Evolutionary conservation across 1,140 invertebrate species (phyloP), one percentile per base, ranked within the genome.

Genomic region (Hycleus cichorii): DNA sequence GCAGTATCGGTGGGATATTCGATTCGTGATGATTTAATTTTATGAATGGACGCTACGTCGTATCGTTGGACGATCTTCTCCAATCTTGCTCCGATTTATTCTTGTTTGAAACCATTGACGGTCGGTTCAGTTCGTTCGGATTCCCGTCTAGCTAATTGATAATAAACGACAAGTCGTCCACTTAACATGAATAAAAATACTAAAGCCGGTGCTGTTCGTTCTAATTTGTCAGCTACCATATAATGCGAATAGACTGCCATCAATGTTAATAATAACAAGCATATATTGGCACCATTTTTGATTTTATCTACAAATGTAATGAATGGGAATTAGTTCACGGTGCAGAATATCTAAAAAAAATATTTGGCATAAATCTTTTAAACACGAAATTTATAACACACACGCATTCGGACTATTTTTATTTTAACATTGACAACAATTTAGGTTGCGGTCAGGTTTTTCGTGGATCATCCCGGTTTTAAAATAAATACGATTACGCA

Each of bases 181-280:
- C 84, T 86, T n/a, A 98, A 77, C 86, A 98, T 93, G 66, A 97
- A 91, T 67, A 93, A 90, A 75, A 98, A 97, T 10, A 97, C 93
- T 65, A 97, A 75, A 42, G 93, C 88, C 4, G 94, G 92, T 50
- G 92, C 93, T 56, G 91, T 93, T 65, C 92, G 83, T 73, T 97
- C 93, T 72, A 97, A 87, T 62, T 92, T 91, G 74, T 97, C 93
- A 57, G 91, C 89, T 2, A 96, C 87, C 81, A 92, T 89, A 65
- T 89, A 88, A 73, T 97, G 93, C 2, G 92, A 93, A 75, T 97
- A 96, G 44, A 95, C 86, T 26, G 91, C 90, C 77, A 93, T 83
- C 40, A 93, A 69, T 82, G 93, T 95, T 24, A 95, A 73, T 18
- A 88, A 59, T 6, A 97, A 76, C 46, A 97, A 77, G 26, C 89